Percentiles rank a stretch among this genome's conserved stretches.
phyloP scores from a whole-genome alignment of 2,888 invertebrate species.

The Encarsia formosa region DNA sequence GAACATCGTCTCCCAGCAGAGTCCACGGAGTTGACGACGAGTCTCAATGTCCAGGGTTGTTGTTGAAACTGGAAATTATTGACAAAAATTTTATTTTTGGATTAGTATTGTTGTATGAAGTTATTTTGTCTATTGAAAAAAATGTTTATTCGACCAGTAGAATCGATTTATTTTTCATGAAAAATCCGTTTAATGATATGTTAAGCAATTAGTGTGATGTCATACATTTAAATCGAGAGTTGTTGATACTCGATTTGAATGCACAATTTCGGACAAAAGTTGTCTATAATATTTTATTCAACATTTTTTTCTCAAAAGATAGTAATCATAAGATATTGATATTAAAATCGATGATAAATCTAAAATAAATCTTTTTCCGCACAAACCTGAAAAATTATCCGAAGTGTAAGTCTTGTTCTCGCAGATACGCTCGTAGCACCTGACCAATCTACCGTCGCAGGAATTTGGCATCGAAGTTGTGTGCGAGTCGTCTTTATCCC shows the following conservation, averaged over 20 bases:
- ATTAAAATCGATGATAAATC: conserved; percentile 9
- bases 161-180: too few species aligned
- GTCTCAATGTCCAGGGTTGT: conserved; percentile 52
- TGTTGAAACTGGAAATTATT: conserved; percentile 26
- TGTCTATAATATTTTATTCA: too few species aligned
- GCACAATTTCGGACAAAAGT: too few species aligned
- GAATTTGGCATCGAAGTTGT: background rate
- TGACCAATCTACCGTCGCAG: conserved; percentile 19
- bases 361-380: conserved; percentile 25
- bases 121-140: background rate
- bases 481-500: background rate
- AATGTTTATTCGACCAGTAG: too few species aligned
- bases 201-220: too few species aligned
- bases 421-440: conserved; percentile 38
- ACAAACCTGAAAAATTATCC: conserved; percentile 39
- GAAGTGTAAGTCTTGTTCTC: conserved; percentile 24
- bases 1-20: conserved; percentile 98
- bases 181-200: too few species aligned
- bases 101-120: too few species aligned
- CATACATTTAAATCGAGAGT: too few species aligned
- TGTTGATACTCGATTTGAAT: too few species aligned
- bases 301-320: too few species aligned
- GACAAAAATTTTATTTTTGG: too few species aligned
- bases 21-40: conserved; percentile 62
- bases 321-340: conserved; percentile 9